phyloP scores from a whole-genome alignment of 2,797 vertebrate genomes.

The Enteromius thamalakanensis region DNA sequence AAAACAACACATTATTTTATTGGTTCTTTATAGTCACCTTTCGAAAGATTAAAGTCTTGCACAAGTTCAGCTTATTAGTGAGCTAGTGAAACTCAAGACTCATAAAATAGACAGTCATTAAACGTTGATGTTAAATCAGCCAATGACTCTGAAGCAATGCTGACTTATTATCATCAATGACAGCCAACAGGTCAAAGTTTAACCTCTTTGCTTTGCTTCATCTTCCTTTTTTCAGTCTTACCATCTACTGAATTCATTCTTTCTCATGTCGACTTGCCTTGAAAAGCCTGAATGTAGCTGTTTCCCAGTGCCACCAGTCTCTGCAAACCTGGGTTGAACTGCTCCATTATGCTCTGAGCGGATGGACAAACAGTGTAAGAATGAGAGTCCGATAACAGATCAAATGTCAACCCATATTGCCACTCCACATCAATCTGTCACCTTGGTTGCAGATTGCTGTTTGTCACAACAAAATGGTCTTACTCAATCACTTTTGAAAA shows the following conservation, averaged over 20 bases:
- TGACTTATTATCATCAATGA: slow-evolving; percentile 31
- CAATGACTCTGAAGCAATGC: not conserved
- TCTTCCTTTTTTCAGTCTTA: not conserved
- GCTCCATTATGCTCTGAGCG: slow-evolving; percentile 87
- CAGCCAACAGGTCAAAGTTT: slow-evolving; percentile 40
- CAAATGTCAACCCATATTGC: not conserved
- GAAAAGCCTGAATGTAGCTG: slow-evolving; percentile 88
- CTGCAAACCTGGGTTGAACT: slow-evolving; percentile 91
- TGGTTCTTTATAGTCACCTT: not conserved
- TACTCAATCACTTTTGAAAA: not conserved
- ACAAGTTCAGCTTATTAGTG: not conserved
- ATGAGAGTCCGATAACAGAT: not conserved
- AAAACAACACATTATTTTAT: not conserved
- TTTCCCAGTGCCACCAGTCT: slow-evolving; percentile 89
- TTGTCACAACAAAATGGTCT: slow-evolving; percentile 1
- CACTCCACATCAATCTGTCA: not conserved
- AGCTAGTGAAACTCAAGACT: slow-evolving; percentile 11
- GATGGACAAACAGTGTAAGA: slow-evolving; percentile 51
- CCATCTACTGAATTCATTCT: not conserved
- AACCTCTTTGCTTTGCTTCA: not conserved
- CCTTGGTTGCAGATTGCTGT: slow-evolving; percentile 18
- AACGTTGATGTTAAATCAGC: not conserved
- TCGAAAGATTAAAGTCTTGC: too few species aligned
- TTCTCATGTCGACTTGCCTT: slow-evolving; percentile 73
- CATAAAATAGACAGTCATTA: slow-evolving; percentile 27